A percentile compares a stretch with the other conserved stretches of the same genome.
These are phyloP conservation scores for Drosophila willistoni DNA, from an alignment of 1,140 invertebrate genomes.

Conservation along the genomic window DNA sequence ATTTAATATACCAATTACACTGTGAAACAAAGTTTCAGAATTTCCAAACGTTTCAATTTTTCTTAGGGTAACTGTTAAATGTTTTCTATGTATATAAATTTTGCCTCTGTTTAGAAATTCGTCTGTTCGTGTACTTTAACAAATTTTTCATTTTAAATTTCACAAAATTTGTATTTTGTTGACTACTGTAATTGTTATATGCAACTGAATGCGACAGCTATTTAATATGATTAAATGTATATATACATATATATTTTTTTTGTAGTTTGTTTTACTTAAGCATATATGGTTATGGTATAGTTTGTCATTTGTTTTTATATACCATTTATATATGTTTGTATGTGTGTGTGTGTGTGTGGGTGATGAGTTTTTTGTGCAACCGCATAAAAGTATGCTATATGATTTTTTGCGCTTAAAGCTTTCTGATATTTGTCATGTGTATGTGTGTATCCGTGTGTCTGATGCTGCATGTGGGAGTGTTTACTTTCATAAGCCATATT, in stretches of 20 bases:
- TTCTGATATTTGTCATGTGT: slow-evolving; percentile 41
- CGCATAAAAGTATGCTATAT: slow-evolving; percentile 61
- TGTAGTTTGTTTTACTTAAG: not conserved
- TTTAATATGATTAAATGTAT: slow-evolving; percentile 52
- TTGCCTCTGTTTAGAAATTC: too few species aligned
- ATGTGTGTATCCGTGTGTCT: not conserved
- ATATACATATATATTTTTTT: slow-evolving; percentile 24
- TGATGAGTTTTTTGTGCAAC: slow-evolving; percentile 41
- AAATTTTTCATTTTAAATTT: too few species aligned
- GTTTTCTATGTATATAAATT: too few species aligned
- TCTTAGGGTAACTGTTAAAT: too few species aligned
- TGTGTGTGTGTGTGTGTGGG: not conserved
- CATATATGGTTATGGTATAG: not conserved
- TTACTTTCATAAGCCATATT: slow-evolving; percentile 56
- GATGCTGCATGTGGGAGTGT: slow-evolving; percentile 7
- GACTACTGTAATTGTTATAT: not conserved
- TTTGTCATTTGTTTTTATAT: slow-evolving; percentile 13
- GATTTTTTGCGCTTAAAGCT: slow-evolving; percentile 40
- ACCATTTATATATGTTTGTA: slow-evolving; percentile 21
- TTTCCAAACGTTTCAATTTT: too few species aligned
- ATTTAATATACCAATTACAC: not conserved
- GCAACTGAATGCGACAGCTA: not conserved
- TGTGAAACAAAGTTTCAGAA: not conserved
- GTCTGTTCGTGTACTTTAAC: too few species aligned
- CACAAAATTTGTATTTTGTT: not conserved